Conservation (phyloP, 2,888 invertebrate species). For the Sylvicola cinctus region DNA sequence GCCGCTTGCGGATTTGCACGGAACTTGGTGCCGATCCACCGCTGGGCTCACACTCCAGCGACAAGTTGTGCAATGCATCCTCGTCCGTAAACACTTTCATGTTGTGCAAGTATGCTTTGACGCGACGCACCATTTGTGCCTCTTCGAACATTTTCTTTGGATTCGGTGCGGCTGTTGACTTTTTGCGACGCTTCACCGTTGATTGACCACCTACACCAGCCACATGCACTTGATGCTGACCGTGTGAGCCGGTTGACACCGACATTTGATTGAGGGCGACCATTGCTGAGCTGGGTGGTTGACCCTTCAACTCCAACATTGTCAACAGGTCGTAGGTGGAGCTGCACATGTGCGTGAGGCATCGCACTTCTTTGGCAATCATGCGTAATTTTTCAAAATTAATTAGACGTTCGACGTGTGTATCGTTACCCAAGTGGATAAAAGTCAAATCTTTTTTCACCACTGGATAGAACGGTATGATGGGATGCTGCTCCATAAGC, state of each 20-base stretch:
- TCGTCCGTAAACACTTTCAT: constrained; percentile 78
- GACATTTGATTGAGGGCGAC: constrained; percentile 73
- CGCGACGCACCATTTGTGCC: constrained; percentile 93
- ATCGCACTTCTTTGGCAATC: constrained; percentile 90
- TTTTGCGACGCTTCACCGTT: constrained; percentile 75
- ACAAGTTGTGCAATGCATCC: constrained; percentile 69
- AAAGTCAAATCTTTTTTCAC: constrained; percentile 93
- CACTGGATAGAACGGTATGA: constrained; percentile 78
- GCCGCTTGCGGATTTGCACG: constrained; percentile 44
- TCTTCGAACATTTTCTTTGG: constrained; percentile 98
- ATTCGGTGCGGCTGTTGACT: constrained; percentile 77
- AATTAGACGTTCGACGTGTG: constrained; percentile 66
- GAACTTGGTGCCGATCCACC: constrained; percentile 12
- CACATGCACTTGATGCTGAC: constrained; percentile 27
- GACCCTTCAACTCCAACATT: constrained; percentile 67
- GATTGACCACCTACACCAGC: constrained; percentile 35
- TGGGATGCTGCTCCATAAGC: constrained; percentile 52
- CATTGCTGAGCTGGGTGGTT: constrained; percentile 74
- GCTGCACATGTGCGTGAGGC: constrained; percentile 86
- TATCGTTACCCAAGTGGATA: constrained; percentile 92
- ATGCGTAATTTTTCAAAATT: constrained; percentile 97
- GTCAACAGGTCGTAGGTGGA: constrained; percentile 76
- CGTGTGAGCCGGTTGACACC: constrained; percentile 33
- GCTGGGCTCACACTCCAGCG: constrained; percentile 66
- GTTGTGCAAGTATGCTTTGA: constrained; percentile 85